Percentiles rank a stretch among this genome's conserved stretches.
phyloP scores from a whole-genome alignment of 2,113 vertebrate genomes.

The Equus przewalskii region DNA sequence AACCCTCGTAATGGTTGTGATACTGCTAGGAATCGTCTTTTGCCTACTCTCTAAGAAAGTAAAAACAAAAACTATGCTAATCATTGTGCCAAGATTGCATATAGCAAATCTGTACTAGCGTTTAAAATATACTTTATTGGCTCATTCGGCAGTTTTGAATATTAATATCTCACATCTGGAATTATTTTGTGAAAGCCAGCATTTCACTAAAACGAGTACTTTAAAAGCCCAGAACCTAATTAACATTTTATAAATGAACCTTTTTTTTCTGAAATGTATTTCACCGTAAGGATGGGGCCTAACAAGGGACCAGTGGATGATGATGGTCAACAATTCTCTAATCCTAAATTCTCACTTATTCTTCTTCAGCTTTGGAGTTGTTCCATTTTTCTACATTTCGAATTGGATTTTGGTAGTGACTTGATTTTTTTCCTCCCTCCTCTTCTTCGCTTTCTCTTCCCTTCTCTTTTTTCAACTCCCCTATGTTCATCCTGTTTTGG shows the following conservation, averaged over 20 bases:
- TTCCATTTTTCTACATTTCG: slow-evolving; percentile 69
- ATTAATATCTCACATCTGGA: not conserved
- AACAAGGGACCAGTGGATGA: not conserved
- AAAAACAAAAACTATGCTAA: not conserved
- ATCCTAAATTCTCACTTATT: slow-evolving; percentile 70
- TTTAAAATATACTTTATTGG: not conserved
- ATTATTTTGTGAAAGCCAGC: not conserved
- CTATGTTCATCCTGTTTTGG: not conserved
- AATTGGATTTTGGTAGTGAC: slow-evolving; percentile 72
- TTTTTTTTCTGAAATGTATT: slow-evolving; percentile 50
- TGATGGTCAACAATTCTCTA: slow-evolving; percentile 64
- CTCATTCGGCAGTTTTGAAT: not conserved
- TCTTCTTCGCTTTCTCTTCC: not conserved
- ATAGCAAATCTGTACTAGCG: not conserved
- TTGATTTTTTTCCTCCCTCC: not conserved
- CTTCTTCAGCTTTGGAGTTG: slow-evolving; percentile 72
- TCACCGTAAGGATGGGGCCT: not conserved
- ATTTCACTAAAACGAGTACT: slow-evolving; percentile 39
- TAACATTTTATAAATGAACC: not conserved
- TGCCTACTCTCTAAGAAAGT: not conserved
- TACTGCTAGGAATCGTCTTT: slow-evolving; percentile 18
- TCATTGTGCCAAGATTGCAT: not conserved
- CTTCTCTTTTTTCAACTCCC: not conserved
- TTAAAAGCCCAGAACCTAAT: slow-evolving; percentile 17
- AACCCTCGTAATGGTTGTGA: not conserved